Evolutionary conservation across 1,140 invertebrate genomes (phyloP), one percentile per base, ranked within the genome.

Genomic region (Heliconius nattereri): DNA sequence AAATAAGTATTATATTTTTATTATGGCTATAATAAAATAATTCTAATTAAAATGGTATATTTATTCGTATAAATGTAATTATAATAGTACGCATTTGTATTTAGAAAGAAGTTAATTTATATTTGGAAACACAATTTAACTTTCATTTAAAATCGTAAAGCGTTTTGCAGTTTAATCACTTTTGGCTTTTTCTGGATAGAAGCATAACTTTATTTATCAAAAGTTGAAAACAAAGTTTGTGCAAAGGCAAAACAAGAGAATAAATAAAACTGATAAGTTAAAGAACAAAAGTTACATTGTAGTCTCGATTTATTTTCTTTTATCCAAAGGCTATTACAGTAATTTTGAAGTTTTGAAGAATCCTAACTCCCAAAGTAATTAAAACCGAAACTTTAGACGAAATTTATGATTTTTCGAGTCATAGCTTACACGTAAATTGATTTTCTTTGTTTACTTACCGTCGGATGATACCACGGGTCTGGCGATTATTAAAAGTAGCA

Each of bases 381-480:
- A 66, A 60, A 66, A 23, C 60, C 16, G 26, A 35, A 35, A 19
- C 26, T 66, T 66, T 13, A n/a, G 23, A 29, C 23, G 11, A 26
- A 66, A 73, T 26, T 45, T 73, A 49, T 49, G 26, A 66, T 66
- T 66, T 66, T 66, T 0, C 60, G 13, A 66, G 23, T n/a, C n/a
- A 49, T 19, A 54, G n/a, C 11, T 74, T 49, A 49, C n/a, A 54
- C 45, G 8, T 35, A 29, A 74, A 52, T 74, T 54, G n/a, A 20
- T 70, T 37, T 37, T 66, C 37, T 66, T n/a, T 29, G 60, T 37
- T 26, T 71, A 89, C 91, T 93, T 87, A 93, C 92, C 92, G 84
- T 93, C 91, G 78, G 90, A 86, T 78, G 91, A 87, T 73, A 84
- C 83, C 71, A 84, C 86, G 60, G 84, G 83, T 80, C 85, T 84